Evolutionary conservation across 2,113 vertebrate species (phyloP).

Genomic region (Petroica traversi): DNA sequence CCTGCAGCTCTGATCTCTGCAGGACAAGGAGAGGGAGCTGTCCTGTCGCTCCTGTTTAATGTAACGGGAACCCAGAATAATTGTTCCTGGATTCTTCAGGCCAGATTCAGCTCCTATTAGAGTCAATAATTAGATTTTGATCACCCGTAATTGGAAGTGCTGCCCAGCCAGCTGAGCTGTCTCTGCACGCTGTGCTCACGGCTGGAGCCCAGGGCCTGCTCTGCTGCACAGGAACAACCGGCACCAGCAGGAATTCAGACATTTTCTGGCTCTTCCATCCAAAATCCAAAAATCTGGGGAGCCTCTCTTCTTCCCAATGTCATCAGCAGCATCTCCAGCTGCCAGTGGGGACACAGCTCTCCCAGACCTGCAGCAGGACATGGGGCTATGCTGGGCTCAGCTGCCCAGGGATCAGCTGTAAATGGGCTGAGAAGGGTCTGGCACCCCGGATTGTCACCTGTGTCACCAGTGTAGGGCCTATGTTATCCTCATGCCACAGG

Average conservation of each 20-base stretch:
- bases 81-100: slow-evolving; percentile 19
- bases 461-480: neutral
- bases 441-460: neutral
- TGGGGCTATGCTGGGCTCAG: fast-evolving
- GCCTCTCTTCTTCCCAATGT: neutral
- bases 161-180: slow-evolving; percentile 51
- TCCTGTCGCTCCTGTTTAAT: neutral
- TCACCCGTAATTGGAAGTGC: slow-evolving; percentile 31
- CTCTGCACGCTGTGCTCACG: neutral
- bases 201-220: neutral
- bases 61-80: neutral
- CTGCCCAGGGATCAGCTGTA: fast-evolving
- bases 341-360: fast-evolving
- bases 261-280: fast-evolving
- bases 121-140: slow-evolving; percentile 55
- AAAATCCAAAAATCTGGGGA: neutral
- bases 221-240: neutral
- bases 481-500: fast-evolving
- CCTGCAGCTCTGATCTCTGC: neutral
- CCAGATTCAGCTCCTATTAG: slow-evolving; percentile 8
- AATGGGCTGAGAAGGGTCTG: too few relatives aligned
- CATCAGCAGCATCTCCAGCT: neutral
- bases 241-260: fast-evolving
- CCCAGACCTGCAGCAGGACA: fast-evolving
- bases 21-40: neutral